Base-by-base conservation (phyloP, 64 coral and sea anemone species). In the Orbicella faveolata region DNA sequence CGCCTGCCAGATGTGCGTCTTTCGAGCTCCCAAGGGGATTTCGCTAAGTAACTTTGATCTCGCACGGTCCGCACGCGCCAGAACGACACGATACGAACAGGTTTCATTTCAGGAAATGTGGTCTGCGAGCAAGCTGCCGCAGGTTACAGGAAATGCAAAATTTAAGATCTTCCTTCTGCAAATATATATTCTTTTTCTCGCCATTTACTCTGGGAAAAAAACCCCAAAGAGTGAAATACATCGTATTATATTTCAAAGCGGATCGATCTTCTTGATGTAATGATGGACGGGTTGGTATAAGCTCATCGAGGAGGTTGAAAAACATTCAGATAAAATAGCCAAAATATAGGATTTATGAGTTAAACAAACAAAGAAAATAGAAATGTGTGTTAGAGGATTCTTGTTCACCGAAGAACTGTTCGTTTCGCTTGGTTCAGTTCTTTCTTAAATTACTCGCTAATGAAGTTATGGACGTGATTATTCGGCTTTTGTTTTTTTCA, bases 1-100 rank as follows among this genome's bases (percentile, higher is more conserved):
- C 65, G 21, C 82, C 13, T 11, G 39, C 35, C 82, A 85, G 64
- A 85, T 85, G 65, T 26, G 64, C 82, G 63, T 85, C 82, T 15
- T 36, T 69, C 67, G 7, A 36, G 8, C 34, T 72, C 65, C 82
- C 82, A 12, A 33, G 64, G 41, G 82, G 82, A 85, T 85, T 52
- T 70, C 82, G 63, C 65, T 53, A 85, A 85, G 81, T 83, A 57
- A 16, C 61, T 25, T 65, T 37, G n/a, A 70, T 70, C 6, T 67
- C 36, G 82, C 82, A 85, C 82, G 82, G 37, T 37, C 64, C 36
- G 82, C 82, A 85, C 82, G 82, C 63, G 64, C 64, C 82, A 26
- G n/a, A 35, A 85, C 37, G 35, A 67, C 63, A 72, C 39, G 63
- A 85, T 30, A 53, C 39, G 67, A 25, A 70, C 21, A 70, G 4